Conservation (phyloP, 2,113 vertebrate species). For the Sceloporus tristichus region DNA sequence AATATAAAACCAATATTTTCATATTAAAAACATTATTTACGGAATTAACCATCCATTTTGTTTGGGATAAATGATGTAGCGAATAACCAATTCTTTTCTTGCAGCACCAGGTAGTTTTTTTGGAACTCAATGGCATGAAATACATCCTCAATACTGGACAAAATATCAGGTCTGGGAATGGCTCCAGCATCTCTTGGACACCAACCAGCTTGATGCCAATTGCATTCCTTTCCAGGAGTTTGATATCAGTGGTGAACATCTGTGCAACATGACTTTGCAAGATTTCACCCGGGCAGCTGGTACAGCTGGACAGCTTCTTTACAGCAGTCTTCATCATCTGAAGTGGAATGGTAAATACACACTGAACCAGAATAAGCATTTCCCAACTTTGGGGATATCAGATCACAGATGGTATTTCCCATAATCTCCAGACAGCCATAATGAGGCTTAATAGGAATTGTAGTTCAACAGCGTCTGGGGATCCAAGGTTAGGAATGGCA, state of each 20-base stretch:
- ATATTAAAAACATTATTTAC: constrained; percentile 9
- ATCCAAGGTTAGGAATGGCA: neutral
- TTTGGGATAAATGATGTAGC: neutral
- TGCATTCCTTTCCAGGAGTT: constrained; percentile 95
- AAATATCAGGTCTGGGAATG: constrained; percentile 99
- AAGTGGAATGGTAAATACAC: constrained; percentile 88
- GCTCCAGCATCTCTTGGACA: constrained; percentile 96
- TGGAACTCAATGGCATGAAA: constrained; percentile 88
- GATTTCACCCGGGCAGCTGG: constrained; percentile 92
- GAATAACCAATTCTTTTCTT: constrained; percentile 46
- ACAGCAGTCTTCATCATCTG: constrained; percentile 90
- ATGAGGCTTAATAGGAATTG: neutral
- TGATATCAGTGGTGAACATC: constrained; percentile 91
- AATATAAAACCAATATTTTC: neutral
- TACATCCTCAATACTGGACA: constrained; percentile 94
- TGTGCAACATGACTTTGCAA: constrained; percentile 91
- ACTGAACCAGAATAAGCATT: neutral
- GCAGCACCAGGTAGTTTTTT: constrained; percentile 82
- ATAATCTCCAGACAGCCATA: neutral
- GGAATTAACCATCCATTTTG: neutral
- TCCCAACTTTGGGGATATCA: neutral
- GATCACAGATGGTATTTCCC: neutral
- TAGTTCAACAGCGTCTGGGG: neutral
- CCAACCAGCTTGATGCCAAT: constrained; percentile 93
- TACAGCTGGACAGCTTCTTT: constrained; percentile 89